phyloP scores from a whole-genome alignment of 92 coral and sea anemone species.

The Diadumene lineata region DNA sequence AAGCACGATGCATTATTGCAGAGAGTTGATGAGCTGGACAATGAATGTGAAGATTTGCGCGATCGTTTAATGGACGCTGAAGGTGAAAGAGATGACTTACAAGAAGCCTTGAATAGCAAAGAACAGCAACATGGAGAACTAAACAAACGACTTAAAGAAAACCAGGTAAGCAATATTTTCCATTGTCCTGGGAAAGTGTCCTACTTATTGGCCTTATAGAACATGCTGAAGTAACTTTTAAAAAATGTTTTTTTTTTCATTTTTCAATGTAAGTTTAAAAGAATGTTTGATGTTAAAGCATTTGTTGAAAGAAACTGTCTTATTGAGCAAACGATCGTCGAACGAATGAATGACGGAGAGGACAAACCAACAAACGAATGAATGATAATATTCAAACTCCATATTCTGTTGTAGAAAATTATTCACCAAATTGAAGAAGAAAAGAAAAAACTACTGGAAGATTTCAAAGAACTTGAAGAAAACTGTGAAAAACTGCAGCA shows the following conservation, averaged over 20 bases:
- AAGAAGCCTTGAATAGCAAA: conserved; percentile 63
- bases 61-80: conserved; percentile 77
- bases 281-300: too few relatives aligned
- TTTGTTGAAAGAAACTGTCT: too few relatives aligned
- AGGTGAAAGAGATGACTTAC: conserved; percentile 83
- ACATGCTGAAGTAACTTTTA: too few relatives aligned
- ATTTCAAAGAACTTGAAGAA: conserved; percentile 61
- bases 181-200: too few relatives aligned
- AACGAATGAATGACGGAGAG: too few relatives aligned
- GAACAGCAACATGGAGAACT: conserved; percentile 53
- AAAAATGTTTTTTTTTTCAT: too few relatives aligned
- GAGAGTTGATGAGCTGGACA: conserved; percentile 89
- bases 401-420: conserved; percentile 49
- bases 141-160: conserved; percentile 57
- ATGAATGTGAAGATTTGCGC: conserved; percentile 85
- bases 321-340: too few relatives aligned
- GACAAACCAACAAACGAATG: too few relatives aligned
- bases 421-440: conserved; percentile 66
- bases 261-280: too few relatives aligned
- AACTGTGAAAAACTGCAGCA: conserved; percentile 54
- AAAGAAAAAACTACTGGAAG: conserved; percentile 56
- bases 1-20: conserved; percentile 88
- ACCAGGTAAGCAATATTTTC: conserved; percentile 88
- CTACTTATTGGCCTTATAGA: too few relatives aligned
- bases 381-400: too few relatives aligned